Percentiles rank a stretch among this genome's conserved stretches.
Evolutionary conservation across 2,888 invertebrate genomes (phyloP).

Genomic region (Laothoe populi): DNA sequence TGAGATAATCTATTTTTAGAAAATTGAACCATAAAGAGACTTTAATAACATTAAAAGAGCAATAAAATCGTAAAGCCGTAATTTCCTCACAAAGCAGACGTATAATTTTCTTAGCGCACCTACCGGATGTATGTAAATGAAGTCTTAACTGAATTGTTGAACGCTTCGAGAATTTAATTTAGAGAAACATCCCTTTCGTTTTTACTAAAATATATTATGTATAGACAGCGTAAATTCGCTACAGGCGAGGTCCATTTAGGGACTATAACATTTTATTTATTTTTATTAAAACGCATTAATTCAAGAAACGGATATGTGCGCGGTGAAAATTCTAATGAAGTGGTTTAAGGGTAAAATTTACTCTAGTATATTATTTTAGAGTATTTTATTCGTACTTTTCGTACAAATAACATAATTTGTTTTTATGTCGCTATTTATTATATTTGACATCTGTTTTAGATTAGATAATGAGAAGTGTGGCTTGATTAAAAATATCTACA

Average conservation of each 20-base stretch:
- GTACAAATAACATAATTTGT: no score
- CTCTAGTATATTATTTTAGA: no score
- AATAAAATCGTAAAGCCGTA: neutral
- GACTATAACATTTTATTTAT: conserved; percentile 43
- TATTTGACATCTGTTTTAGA: no score
- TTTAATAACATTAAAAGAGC: neutral
- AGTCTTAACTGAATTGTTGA: conserved; percentile 52
- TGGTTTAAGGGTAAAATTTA: neutral
- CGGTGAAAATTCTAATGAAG: conserved; percentile 9
- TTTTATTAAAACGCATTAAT: conserved; percentile 39
- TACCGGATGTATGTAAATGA: conserved; percentile 51
- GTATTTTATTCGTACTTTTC: no score
- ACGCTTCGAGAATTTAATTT: conserved; percentile 69
- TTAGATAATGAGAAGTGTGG: no score
- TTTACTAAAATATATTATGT: conserved; percentile 34
- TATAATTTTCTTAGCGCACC: conserved; percentile 27
- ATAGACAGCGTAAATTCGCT: conserved; percentile 62
- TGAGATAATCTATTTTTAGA: neutral
- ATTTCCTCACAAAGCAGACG: conserved; percentile 28
- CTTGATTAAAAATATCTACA: no score
- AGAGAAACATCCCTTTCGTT: conserved; percentile 57
- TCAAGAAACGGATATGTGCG: no score
- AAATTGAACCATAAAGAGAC: neutral
- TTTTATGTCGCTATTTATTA: no score
- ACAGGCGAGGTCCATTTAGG: conserved; percentile 50